These are phyloP conservation scores for Coptotermes formosanus DNA, from an alignment of 1,140 invertebrate genomes.

Conservation along the genomic window DNA sequence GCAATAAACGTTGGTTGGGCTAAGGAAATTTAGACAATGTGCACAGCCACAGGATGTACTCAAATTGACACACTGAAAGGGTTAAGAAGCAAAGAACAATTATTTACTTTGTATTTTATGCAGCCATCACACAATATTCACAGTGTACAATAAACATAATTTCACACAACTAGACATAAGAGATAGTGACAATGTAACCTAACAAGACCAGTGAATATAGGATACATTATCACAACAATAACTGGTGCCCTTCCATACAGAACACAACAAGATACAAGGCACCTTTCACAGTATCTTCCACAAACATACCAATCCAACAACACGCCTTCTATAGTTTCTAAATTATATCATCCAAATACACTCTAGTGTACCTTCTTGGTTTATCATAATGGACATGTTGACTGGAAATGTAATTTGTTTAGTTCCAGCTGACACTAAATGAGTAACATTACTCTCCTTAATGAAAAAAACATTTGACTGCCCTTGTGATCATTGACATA, in stretches of 20 bases:
- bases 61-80: no score
- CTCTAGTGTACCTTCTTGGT: neutral
- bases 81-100: no score
- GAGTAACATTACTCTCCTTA: neutral
- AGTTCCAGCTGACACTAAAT: neutral
- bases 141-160: neutral
- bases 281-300: neutral
- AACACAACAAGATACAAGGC: neutral
- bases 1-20: no score
- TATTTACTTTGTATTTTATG: neutral
- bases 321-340: neutral
- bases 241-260: neutral
- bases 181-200: neutral
- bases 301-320: neutral
- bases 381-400: neutral
- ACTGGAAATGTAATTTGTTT: neutral
- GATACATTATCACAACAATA: constrained; percentile 4
- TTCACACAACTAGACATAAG: neutral
- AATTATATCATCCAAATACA: neutral
- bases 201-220: neutral
- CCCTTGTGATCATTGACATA: neutral
- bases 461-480: neutral
- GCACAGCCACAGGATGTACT: no score
- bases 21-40: no score
- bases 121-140: neutral